Conservation (phyloP, 2,113 vertebrate genomes). For the Microcebus griseorufus region DNA sequence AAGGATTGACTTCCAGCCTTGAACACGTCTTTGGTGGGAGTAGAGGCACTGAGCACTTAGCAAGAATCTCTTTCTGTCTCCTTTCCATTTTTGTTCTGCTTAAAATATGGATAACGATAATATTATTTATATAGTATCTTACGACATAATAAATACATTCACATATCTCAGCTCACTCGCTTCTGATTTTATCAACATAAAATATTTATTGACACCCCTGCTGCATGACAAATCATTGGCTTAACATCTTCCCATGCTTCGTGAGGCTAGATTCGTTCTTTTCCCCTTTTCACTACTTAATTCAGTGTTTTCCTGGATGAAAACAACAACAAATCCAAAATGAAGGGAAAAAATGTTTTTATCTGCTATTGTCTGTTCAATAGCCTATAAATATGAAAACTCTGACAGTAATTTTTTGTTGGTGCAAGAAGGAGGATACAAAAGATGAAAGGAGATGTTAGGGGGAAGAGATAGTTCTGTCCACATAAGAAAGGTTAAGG, state of each 20-base stretch:
- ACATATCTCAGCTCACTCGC: slow-evolving; percentile 9
- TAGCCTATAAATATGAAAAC: neutral
- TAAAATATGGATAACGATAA: neutral
- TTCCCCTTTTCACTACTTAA: neutral
- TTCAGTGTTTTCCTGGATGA: neutral
- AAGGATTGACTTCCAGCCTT: neutral
- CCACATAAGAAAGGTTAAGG: neutral
- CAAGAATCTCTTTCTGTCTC: neutral
- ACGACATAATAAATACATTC: neutral
- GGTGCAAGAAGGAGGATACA: neutral
- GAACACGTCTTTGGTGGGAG: neutral
- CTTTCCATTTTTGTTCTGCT: neutral
- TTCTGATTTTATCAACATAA: slow-evolving; percentile 36
- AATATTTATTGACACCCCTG: neutral
- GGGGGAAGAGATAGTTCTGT: neutral
- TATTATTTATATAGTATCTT: neutral
- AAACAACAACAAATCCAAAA: neutral
- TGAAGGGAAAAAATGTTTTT: neutral
- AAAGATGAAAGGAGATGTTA: neutral
- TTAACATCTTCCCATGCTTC: neutral
- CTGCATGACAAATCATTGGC: neutral
- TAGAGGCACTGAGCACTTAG: neutral
- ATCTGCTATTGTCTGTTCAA: neutral
- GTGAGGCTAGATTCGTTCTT: neutral
- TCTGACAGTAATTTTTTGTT: neutral